A percentile compares a stretch with the other conserved stretches of the same genome.
Conservation (phyloP, 2,797 vertebrate genomes). For the Coranthus polyacanthus region DNA sequence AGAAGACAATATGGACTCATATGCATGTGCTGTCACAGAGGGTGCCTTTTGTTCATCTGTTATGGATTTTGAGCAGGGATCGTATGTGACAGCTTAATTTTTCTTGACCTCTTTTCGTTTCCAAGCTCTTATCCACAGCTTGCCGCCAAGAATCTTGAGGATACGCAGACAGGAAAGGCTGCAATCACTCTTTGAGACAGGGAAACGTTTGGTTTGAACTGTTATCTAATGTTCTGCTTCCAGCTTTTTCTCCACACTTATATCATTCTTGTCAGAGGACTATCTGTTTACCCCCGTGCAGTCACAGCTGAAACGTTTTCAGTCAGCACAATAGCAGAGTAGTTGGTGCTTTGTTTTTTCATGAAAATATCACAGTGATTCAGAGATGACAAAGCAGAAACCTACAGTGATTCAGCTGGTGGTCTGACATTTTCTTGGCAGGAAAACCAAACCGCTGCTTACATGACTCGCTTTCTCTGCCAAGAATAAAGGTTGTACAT, state of each 20-base stretch:
- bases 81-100: not conserved
- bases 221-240: constrained; percentile 29
- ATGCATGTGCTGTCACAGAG: not conserved
- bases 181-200: constrained; percentile 40
- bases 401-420: constrained; percentile 24
- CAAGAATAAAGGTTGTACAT: constrained; percentile 3
- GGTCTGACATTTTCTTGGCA: constrained; percentile 59
- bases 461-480: constrained; percentile 31
- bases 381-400: constrained; percentile 42
- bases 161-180: constrained; percentile 39
- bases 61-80: not conserved
- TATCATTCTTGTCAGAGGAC: not conserved
- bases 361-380: constrained; percentile 27
- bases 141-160: constrained; percentile 26
- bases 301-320: not conserved
- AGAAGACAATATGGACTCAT: not conserved
- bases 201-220: constrained; percentile 30
- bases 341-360: constrained; percentile 1
- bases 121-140: constrained; percentile 14
- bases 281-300: not conserved
- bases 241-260: not conserved
- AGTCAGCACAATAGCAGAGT: not conserved
- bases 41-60: not conserved
- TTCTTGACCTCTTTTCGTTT: constrained; percentile 5
- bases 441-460: not conserved